Base-by-base conservation (phyloP, 1,140 invertebrate species). In the Proales similis region DNA sequence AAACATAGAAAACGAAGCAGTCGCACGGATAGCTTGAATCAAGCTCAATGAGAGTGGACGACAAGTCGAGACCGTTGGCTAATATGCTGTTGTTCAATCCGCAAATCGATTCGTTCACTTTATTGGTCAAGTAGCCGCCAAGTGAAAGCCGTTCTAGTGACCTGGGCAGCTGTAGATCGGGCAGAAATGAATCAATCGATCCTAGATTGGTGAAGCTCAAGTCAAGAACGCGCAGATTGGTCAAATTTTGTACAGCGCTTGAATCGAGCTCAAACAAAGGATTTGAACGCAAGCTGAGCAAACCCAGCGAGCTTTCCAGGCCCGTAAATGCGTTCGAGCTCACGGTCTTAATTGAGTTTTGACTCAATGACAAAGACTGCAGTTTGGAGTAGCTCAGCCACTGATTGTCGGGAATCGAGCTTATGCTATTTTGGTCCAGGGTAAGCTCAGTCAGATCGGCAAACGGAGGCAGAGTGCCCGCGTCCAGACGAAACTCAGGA, bases 1-100 rank as follows among this genome's bases (percentile, higher is more conserved):
- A 14, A 46, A 46, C 27, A 46, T 17, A 46, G 27, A 17, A 46
- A 12, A 46, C 11, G 27, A 46, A 46, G n/a, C 43, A 46, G 27
- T 46, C 27, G n/a, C 43, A 46, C 12, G 24, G 9, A 14, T 24
- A 46, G 27, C 27, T 14, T 46, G 11, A 12, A 46, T 46, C 43
- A 2, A 46, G n/a, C 27, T 46, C 43, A 3, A 46, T 46, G 11
- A 46, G n/a, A 46, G 14, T 19, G 24, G 4, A 11, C 11, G 43
- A 9, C 11, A 46, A 14, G 17, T 46, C 43, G 7, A 46, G 24
- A 24, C 27, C 27, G 27, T 46, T 46, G 5, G 3, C 3, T 2
- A 7, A 9, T 7, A 17, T 19, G 27, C 27, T 26, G 27, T 4
- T 3, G 3, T 46, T 2, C 24, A 46, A 46, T 24, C 6, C n/a